Base-by-base conservation (phyloP, 2,797 vertebrate genomes). In the Phrynocephalus vlangalii region DNA sequence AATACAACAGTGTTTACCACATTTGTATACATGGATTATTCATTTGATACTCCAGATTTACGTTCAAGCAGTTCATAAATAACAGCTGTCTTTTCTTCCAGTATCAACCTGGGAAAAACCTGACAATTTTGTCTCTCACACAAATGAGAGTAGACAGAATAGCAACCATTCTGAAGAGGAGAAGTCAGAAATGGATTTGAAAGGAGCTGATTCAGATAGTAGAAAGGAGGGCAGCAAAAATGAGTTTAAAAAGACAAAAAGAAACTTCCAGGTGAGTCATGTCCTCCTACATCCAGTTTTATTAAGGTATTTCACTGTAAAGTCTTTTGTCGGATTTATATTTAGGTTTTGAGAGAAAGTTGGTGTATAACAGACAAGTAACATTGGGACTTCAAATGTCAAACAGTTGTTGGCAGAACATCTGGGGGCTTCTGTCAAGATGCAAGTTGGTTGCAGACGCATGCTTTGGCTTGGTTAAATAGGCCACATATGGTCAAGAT, bases 31-130 rank as follows among this genome's bases (percentile, higher is more conserved):
- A 67, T 22, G 20, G 33, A 18, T 22, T 68, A 15, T 28, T 22
- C 20, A 44, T 1, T 28, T 73, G 26, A 11, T 90, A 50, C 77
- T 87, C 83, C 87, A 90, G 71, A 44, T 84, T 93, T 0, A 0
- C 88, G 81, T 48, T 82, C 9, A 20, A 30, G 26, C n/a, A 7
- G 26, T 8, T 60, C 44, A 5, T 24, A 75, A 79, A 82, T 76
- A 82, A 33, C 10, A 22, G 20, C 5, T 83, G 24, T 71, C 38
- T 96, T 38, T 94, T 94, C 92, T 87, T 90, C 52, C 96, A 99
- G 99, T 98, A 92, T 98, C 98, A 86, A 98, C 95, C 2, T 99
- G 99, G 99, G 98, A 98, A 92, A 98, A 98, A 92, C 98, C 98
- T 0, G 96, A 93, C 77, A 97, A 95, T 70, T 97, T 96, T 94